These are phyloP conservation scores for Dallia pectoralis DNA, from an alignment of 2,797 vertebrate species.

Conservation along the genomic window DNA sequence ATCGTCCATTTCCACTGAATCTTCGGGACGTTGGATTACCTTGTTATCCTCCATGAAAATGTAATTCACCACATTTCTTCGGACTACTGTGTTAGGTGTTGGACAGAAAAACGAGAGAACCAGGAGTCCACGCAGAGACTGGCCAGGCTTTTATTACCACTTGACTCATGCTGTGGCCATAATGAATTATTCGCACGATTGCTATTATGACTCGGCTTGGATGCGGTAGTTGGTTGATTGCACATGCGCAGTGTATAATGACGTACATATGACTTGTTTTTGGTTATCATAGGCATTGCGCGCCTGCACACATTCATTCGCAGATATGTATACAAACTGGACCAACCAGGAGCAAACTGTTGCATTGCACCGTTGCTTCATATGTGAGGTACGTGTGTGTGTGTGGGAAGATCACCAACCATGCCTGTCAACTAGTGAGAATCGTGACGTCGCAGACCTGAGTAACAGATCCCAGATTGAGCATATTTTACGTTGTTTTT, in stretches of 20 bases:
- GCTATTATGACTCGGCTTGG: conserved; percentile 54
- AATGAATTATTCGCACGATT: conserved; percentile 20
- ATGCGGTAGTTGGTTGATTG: conserved; percentile 25
- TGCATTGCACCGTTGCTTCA: neutral
- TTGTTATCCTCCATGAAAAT: conserved; percentile 19
- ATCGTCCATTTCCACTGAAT: conserved; percentile 32
- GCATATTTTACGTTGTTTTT: neutral
- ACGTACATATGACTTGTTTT: conserved; percentile 35
- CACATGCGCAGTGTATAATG: conserved; percentile 50
- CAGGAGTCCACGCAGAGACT: neutral
- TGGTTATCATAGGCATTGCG: neutral
- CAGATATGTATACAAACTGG: neutral
- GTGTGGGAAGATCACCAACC: neutral
- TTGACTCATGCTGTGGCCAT: conserved; percentile 17
- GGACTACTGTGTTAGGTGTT: no score
- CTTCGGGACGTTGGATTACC: conserved; percentile 23
- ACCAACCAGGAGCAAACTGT: neutral
- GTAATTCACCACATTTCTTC: neutral
- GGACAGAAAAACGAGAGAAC: neutral
- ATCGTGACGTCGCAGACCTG: conserved; percentile 20
- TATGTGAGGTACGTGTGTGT: neutral
- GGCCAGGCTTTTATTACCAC: neutral
- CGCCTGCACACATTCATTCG: neutral
- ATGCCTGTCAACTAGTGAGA: conserved; percentile 9
- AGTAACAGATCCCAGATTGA: conserved; percentile 11